Evolutionary conservation across 2,888 invertebrate genomes (phyloP).

Genomic region (Drosophila lacicola): DNA sequence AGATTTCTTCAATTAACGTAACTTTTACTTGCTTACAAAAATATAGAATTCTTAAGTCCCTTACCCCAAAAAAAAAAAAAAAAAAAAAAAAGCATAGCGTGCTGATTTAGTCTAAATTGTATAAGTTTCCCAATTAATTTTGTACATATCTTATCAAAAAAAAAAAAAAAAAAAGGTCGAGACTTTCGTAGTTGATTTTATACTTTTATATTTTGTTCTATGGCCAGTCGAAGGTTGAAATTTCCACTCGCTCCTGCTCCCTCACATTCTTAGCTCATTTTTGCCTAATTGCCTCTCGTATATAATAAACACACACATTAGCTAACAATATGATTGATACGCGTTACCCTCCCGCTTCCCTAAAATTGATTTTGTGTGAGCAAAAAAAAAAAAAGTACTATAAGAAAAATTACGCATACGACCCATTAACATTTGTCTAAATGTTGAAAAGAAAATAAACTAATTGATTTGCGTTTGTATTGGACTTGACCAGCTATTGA

Average conservation of each 20-base stretch:
- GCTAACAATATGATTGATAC: slow-evolving; percentile 11
- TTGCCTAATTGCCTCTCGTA: slow-evolving; percentile 18
- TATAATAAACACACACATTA: slow-evolving; percentile 37
- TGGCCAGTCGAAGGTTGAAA: slow-evolving; percentile 26
- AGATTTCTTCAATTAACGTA: slow-evolving; percentile 35
- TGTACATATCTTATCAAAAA: slow-evolving; percentile 41
- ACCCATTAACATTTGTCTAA: slow-evolving; percentile 32
- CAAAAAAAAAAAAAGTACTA: slow-evolving; percentile 17
- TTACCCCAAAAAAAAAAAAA: background rate
- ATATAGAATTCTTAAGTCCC: slow-evolving; percentile 40
- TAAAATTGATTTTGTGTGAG: slow-evolving; percentile 45
- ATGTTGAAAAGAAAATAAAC: slow-evolving; percentile 45
- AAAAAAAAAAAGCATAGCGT: slow-evolving; percentile 49
- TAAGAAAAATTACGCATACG: slow-evolving; percentile 56
- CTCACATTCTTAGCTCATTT: slow-evolving; percentile 31
- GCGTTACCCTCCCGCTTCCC: background rate
- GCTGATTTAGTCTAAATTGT: slow-evolving; percentile 45
- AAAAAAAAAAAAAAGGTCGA: background rate
- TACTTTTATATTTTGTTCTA: slow-evolving; percentile 27
- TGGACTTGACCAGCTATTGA: slow-evolving; percentile 83
- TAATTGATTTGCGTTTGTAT: slow-evolving; percentile 80
- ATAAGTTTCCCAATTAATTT: slow-evolving; percentile 24
- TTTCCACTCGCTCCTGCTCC: background rate
- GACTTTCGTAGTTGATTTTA: slow-evolving; percentile 30
- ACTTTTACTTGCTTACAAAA: slow-evolving; percentile 35